Evolutionary conservation across 2,797 vertebrate species (phyloP).

Genomic region (Peromyscus melanophrys): DNA sequence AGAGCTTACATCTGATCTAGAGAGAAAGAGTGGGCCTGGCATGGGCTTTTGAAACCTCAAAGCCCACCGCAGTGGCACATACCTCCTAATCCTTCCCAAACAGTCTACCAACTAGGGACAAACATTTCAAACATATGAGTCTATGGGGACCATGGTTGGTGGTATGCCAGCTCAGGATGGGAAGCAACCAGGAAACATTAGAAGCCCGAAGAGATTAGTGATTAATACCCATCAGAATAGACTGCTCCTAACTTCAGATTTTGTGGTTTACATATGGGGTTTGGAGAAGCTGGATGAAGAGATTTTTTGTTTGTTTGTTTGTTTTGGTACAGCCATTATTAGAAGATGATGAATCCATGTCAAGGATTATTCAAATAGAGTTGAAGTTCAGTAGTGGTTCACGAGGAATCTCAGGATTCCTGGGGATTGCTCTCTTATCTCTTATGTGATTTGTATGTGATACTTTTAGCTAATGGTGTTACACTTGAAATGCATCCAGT

Average conservation of each 20-base stretch:
- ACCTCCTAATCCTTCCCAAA: neutral
- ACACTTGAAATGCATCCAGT: constrained; percentile 7
- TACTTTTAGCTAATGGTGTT: constrained; percentile 9
- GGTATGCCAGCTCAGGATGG: neutral
- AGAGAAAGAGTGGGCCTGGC: neutral
- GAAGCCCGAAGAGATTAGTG: neutral
- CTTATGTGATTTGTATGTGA: neutral
- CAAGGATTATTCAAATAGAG: neutral
- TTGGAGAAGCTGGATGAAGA: neutral
- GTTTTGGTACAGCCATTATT: neutral
- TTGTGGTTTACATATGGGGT: neutral
- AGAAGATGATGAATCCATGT: constrained; percentile 19
- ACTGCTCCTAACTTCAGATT: neutral
- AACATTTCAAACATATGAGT: neutral
- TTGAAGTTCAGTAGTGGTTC: neutral
- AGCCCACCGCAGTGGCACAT: neutral
- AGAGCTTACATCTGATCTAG: neutral
- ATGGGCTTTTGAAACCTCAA: neutral
- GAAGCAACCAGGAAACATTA: neutral
- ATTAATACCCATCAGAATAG: neutral
- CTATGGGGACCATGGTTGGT: neutral
- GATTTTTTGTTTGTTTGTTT: neutral
- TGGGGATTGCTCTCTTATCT: neutral
- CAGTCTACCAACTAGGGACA: neutral
- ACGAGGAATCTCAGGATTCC: neutral